Evolutionary conservation across 2,888 invertebrate species (phyloP), one percentile per base, ranked within the genome.

Genomic region (Amitus sp.): DNA sequence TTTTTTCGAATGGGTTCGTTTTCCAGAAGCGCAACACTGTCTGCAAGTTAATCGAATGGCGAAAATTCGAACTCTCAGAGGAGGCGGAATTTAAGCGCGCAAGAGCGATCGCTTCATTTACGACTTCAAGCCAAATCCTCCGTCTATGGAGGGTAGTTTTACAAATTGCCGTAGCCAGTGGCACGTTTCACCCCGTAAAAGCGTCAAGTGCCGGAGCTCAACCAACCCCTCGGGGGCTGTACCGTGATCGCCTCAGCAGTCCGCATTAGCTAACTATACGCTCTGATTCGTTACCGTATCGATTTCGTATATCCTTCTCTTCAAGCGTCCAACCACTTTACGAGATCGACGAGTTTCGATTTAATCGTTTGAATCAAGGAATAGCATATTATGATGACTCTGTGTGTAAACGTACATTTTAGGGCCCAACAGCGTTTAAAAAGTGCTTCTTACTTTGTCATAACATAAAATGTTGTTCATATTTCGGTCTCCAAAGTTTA

Each of bases 251-350:
- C 71, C 72, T 68, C 65, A 70, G 68, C 70, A 67, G 65, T 71
- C 68, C 71, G 76, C 74, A 79, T 78, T 79, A 79, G 74, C 74
- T 78, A 78, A 78, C 78, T 73, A n/a, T n/a, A 73, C 70, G 73
- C 71, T 72, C 79, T 78, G 77, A 78, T 79, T 78, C 79, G 76
- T 70, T 68, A 67, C 59, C 71, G 66, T 71, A 76, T 74, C 70
- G 75, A 78, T 76, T 71, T 71, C 70, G 71, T 23, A n/a, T n/a
- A n/a, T n/a, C n/a, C n/a, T n/a, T n/a, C n/a, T n/a, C n/a, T n/a
- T n/a, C n/a, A n/a, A n/a, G n/a, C n/a, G n/a, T n/a, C n/a, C n/a
- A n/a, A n/a, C n/a, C n/a, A n/a, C n/a, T n/a, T n/a, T n/a, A n/a
- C n/a, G n/a, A n/a, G n/a, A n/a, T n/a, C n/a, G n/a, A n/a, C n/a